These are phyloP conservation scores for Australoheros scitulus DNA, from an alignment of 2,113 vertebrate species.

Conservation along the genomic window DNA sequence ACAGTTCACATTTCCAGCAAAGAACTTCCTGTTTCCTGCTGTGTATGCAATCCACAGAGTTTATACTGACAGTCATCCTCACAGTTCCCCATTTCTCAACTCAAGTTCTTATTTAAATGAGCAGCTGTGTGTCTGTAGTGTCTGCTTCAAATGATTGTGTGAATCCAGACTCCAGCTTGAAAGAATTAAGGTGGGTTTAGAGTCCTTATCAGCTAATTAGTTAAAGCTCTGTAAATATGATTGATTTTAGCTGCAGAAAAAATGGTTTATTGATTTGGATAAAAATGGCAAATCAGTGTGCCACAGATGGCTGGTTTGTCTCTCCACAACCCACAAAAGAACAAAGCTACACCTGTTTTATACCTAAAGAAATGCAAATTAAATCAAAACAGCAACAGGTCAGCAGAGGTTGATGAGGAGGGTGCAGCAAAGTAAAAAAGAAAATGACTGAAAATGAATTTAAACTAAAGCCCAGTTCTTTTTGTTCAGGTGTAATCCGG, in stretches of 20 bases:
- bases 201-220: background rate
- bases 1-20: background rate
- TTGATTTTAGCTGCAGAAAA: background rate
- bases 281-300: background rate
- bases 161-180: accelerated
- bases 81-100: no score
- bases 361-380: background rate
- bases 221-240: background rate
- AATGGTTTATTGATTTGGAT: background rate
- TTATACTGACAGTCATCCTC: no score
- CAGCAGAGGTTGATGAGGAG: background rate
- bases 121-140: accelerated
- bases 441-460: background rate
- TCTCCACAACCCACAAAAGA: background rate
- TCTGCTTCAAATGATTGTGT: background rate
- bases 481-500: constrained; percentile 89
- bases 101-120: no score
- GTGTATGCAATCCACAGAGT: no score
- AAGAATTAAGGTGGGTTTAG: background rate
- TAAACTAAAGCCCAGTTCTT: background rate
- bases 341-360: background rate
- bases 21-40: background rate
- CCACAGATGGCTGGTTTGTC: background rate
- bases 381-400: background rate
- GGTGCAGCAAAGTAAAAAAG: background rate